Evolutionary conservation across 2,113 vertebrate species (phyloP), one percentile per base, ranked within the genome.

Genomic region (Pituophis catenifer): DNA sequence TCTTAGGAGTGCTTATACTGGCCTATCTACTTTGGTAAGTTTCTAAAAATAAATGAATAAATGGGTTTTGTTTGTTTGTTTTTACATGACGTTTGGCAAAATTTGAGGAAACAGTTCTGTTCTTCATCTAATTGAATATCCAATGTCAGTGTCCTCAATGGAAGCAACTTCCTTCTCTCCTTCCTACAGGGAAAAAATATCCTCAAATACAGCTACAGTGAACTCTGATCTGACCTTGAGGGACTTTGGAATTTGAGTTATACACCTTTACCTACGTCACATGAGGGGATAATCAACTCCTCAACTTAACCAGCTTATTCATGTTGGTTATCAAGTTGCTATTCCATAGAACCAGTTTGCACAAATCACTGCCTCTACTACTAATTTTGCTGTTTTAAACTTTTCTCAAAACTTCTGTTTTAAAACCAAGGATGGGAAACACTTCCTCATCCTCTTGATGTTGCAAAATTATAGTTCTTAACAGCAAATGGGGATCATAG

Each of bases 11-110:
- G 24, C 75, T 29, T 0, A 2, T 8, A 87, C 17, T 97, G 44
- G 94, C 94, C 7, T 98, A 98, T 91, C 88, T 96, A 21, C 91
- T 86, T 93, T 97, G 98, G 98, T 98, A 98, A 97, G 97, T 65
- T 65, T 87, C 62, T 17, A 29, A 90, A 81, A 81, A 44, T 81
- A 38, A 21, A 81, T 53, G 15, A 55, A 92, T 21, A 26, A 0
- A 0, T 33, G 15, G 15, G 13, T 19, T 15, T n/a, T 9, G 23
- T n/a, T 62, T 9, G 5, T 24, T 26, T 48, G 93, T 26, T 70
- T 86, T 85, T 21, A 92, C n/a, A 29, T 38, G 54, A 13, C 93
- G 75, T 50, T 50, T 89, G 87, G 55, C 65, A 44, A 70, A 58
- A 57, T 89, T 58, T 29, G 81, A 5, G 19, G 13, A 58, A 8